Conservation (phyloP, 2,797 vertebrate species). For the Alfaro cultratus region DNA sequence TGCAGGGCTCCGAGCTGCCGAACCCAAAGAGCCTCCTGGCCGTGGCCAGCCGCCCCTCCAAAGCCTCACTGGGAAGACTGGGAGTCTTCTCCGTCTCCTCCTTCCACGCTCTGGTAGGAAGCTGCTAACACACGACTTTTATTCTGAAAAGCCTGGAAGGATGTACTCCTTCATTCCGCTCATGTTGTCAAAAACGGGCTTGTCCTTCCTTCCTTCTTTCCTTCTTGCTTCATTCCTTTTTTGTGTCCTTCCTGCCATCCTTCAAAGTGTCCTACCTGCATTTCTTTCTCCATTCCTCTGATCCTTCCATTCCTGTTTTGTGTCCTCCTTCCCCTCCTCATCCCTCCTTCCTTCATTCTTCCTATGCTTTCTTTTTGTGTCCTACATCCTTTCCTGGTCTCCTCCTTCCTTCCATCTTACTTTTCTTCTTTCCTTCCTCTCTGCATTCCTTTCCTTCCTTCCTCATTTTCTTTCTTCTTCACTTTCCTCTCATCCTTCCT, state of each 20-base stretch:
- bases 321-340: background rate
- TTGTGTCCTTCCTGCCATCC: background rate
- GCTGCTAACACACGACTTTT: background rate
- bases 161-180: background rate
- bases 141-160: background rate
- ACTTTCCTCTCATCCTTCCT: background rate
- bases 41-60: slow-evolving; percentile 88
- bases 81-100: slow-evolving; percentile 94
- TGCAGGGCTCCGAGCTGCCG: slow-evolving; percentile 92
- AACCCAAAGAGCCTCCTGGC: slow-evolving; percentile 94
- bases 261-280: background rate
- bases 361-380: background rate
- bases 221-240: background rate
- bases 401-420: background rate
- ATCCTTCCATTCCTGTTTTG: background rate
- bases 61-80: slow-evolving; percentile 86
- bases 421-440: background rate
- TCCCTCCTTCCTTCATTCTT: background rate
- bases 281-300: background rate
- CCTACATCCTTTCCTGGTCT: background rate
- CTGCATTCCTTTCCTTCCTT: background rate
- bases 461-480: background rate
- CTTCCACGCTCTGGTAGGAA: slow-evolving; percentile 91
- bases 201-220: background rate
- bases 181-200: background rate